These are phyloP conservation scores for Phoxinus phoxinus DNA, from an alignment of 2,113 vertebrate species.

Conservation along the genomic window DNA sequence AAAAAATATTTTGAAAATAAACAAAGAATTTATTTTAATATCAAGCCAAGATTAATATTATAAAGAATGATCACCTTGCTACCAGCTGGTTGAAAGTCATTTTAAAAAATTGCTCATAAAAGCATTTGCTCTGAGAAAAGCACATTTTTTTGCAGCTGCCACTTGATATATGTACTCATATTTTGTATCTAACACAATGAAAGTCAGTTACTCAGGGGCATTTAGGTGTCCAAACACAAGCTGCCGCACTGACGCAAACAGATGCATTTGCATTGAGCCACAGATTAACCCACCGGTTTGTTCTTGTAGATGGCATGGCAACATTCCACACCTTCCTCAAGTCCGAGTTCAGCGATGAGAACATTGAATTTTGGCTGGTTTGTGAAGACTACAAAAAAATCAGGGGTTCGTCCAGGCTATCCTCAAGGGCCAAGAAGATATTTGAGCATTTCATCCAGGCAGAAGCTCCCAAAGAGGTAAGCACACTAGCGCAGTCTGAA, in stretches of 20 bases:
- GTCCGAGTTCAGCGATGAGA: slow-evolving; percentile 83
- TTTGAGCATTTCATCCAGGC: slow-evolving; percentile 76
- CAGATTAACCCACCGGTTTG: neutral
- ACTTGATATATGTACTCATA: neutral
- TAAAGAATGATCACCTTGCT: neutral
- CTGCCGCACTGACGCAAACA: neutral
- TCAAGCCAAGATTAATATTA: neutral
- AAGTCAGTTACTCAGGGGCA: neutral
- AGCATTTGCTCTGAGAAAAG: neutral
- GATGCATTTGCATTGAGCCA: neutral
- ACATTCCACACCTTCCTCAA: slow-evolving; percentile 80
- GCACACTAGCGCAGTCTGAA: neutral
- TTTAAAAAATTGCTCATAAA: neutral
- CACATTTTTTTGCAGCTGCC: neutral
- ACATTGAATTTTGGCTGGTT: slow-evolving; percentile 82
- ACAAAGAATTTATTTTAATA: neutral
- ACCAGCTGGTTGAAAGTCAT: neutral
- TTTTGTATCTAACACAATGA: neutral
- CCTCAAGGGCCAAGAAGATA: slow-evolving; percentile 78
- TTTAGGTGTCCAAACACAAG: neutral
- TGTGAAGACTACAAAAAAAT: slow-evolving; percentile 81
- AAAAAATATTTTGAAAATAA: neutral
- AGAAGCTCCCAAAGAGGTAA: slow-evolving; percentile 79
- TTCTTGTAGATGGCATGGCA: slow-evolving; percentile 71
- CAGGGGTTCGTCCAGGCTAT: slow-evolving; percentile 68